Evolutionary conservation across 2,113 vertebrate species (phyloP).

Genomic region (Bothrops jararaca): DNA sequence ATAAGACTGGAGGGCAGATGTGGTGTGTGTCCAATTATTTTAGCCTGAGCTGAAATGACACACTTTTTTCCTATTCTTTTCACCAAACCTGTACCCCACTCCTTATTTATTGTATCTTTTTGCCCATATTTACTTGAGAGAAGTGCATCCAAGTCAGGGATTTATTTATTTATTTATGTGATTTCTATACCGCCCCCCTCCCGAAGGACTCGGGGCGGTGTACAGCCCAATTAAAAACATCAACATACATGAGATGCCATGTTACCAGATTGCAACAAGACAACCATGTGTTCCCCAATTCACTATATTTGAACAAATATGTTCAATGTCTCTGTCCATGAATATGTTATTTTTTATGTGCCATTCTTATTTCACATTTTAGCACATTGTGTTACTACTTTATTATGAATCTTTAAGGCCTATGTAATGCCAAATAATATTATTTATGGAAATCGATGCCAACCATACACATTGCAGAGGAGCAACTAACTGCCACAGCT

Average conservation of each 20-base stretch:
- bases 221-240: too few species aligned
- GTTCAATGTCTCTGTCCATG: neutral
- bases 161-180: too few species aligned
- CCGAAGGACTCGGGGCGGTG: too few species aligned
- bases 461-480: neutral
- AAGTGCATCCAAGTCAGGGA: neutral
- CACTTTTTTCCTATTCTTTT: neutral
- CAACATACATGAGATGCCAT: neutral
- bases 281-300: neutral
- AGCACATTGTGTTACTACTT: neutral
- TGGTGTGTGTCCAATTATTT: neutral
- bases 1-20: constrained; percentile 10
- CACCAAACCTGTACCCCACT: neutral
- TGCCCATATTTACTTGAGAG: neutral
- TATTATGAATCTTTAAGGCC: neutral
- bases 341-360: neutral
- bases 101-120: neutral
- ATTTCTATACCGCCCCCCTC: too few species aligned
- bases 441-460: neutral
- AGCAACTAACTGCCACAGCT: neutral
- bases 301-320: neutral
- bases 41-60: neutral
- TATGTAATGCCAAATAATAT: neutral
- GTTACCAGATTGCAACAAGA: neutral
- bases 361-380: neutral